These are phyloP conservation scores for Drosophila niveifrons DNA, from an alignment of 2,888 invertebrate genomes.

Conservation along the genomic window DNA sequence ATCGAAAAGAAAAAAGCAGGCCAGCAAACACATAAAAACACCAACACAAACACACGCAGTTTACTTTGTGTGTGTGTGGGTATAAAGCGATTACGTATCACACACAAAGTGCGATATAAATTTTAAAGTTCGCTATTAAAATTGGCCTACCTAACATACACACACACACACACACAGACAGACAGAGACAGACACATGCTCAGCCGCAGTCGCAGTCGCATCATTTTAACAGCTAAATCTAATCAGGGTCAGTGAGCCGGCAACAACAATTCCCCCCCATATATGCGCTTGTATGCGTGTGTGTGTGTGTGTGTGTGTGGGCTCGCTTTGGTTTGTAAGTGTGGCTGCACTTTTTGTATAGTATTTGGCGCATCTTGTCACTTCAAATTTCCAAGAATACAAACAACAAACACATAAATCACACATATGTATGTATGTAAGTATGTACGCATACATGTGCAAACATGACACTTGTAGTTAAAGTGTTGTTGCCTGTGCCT, in stretches of 20 bases:
- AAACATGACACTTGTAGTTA: slow-evolving; percentile 16
- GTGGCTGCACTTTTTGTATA: slow-evolving; percentile 28
- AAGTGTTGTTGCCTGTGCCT: slow-evolving; percentile 9
- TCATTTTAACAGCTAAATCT: slow-evolving; percentile 39
- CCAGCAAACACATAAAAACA: slow-evolving; percentile 4
- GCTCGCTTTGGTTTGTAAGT: background rate
- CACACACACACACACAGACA: slow-evolving; percentile 13
- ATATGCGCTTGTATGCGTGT: background rate
- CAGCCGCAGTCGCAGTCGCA: background rate
- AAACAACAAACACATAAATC: slow-evolving; percentile 9
- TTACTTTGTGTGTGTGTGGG: background rate
- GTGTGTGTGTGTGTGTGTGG: background rate
- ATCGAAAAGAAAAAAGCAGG: slow-evolving; percentile 15
- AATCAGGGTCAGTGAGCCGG: slow-evolving; percentile 43
- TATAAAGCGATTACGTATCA: slow-evolving; percentile 48
- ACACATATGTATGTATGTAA: too few species aligned
- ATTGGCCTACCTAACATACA: slow-evolving; percentile 51
- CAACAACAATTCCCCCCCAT: slow-evolving; percentile 10
- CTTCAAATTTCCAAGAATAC: slow-evolving; percentile 34
- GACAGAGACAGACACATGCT: background rate
- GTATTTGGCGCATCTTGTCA: slow-evolving; percentile 31
- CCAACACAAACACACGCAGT: background rate
- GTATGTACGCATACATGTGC: background rate
- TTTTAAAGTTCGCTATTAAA: slow-evolving; percentile 67
- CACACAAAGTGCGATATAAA: slow-evolving; percentile 46